A percentile compares a stretch with the other conserved stretches of the same genome.
Conservation (phyloP, 2,888 invertebrate species). For the Zygothrica quintamaculata region DNA sequence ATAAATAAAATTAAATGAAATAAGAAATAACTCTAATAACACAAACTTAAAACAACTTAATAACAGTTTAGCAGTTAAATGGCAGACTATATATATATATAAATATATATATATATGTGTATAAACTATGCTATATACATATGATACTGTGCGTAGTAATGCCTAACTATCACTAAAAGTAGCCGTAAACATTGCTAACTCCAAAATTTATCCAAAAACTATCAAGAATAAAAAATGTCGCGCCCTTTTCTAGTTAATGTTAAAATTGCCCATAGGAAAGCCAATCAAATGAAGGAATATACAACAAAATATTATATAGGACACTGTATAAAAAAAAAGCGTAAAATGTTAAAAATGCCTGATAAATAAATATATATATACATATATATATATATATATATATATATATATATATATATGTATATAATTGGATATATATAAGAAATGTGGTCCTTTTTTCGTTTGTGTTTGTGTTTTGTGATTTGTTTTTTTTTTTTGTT, state of each 20-base stretch:
- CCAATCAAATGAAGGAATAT: constrained; percentile 59
- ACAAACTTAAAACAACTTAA: constrained; percentile 5
- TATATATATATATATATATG: constrained; percentile 22
- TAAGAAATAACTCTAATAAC: no score
- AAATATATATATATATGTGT: no score
- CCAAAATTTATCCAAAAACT: constrained; percentile 1
- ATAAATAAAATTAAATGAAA: constrained; percentile 3
- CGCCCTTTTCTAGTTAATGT: constrained; percentile 62
- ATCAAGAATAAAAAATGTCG: constrained; percentile 8
- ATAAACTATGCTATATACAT: constrained; percentile 21
- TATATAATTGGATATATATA: constrained; percentile 32
- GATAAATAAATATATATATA: constrained; percentile 31
- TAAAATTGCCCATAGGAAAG: constrained; percentile 66
- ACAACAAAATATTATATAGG: constrained; percentile 35
- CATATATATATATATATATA: constrained; percentile 20
- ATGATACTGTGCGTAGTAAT: constrained; percentile 22
- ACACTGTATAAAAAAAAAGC: constrained; percentile 39
- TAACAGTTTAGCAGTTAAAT: background rate
- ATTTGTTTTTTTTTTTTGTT: constrained; percentile 60
- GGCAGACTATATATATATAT: constrained; percentile 26
- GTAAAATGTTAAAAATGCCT: constrained; percentile 65
- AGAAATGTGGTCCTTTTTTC: constrained; percentile 36
- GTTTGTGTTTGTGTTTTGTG: constrained; percentile 44
- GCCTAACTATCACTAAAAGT: constrained; percentile 33
- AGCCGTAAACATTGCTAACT: constrained; percentile 27